A percentile compares a stretch with the other conserved stretches of the same genome.
phyloP scores from a whole-genome alignment of 1,140 invertebrate species.

The Drosophila nannoptera region DNA sequence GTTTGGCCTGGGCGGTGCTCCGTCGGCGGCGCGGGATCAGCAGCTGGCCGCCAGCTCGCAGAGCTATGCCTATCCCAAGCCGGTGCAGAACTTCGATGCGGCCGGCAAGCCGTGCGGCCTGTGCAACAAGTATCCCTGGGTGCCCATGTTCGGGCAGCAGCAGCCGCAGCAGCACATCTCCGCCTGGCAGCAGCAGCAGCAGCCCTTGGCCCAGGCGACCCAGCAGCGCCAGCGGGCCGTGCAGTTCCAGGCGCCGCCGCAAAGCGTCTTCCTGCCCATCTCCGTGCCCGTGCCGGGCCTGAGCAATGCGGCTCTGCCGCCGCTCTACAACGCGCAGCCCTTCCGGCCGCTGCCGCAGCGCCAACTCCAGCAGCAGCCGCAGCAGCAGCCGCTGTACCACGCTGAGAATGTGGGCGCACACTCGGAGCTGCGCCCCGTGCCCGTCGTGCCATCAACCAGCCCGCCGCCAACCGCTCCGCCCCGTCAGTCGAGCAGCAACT shows the following conservation, averaged over 20 bases:
- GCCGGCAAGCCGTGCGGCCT: constrained; percentile 82
- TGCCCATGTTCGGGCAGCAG: constrained; percentile 82
- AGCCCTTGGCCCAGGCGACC: constrained; percentile 53
- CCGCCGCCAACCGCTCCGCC: constrained; percentile 36
- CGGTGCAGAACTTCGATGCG: constrained; percentile 60
- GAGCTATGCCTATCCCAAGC: constrained; percentile 66
- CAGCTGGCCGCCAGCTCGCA: constrained; percentile 41
- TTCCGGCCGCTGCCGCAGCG: constrained; percentile 72
- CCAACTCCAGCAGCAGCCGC: constrained; percentile 29
- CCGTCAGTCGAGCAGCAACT: constrained; percentile 48
- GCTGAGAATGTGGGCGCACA: constrained; percentile 64
- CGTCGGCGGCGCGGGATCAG: constrained; percentile 45
- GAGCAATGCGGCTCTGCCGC: constrained; percentile 80
- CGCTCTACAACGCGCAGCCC: constrained; percentile 81
- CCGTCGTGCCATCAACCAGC: constrained; percentile 29
- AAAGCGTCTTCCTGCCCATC: constrained; percentile 70
- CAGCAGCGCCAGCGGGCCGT: constrained; percentile 69
- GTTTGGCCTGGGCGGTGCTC: constrained; percentile 69
- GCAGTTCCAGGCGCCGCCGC: constrained; percentile 50
- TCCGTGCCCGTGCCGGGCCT: constrained; percentile 81
- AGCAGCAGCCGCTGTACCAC: constrained; percentile 36
- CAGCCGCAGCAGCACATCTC: constrained; percentile 28
- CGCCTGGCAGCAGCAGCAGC: constrained; percentile 72
- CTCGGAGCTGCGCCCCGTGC: constrained; percentile 63
- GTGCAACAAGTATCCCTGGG: constrained; percentile 88